Conservation (phyloP, 2,113 vertebrate species). For the Baryphthengus martii region DNA sequence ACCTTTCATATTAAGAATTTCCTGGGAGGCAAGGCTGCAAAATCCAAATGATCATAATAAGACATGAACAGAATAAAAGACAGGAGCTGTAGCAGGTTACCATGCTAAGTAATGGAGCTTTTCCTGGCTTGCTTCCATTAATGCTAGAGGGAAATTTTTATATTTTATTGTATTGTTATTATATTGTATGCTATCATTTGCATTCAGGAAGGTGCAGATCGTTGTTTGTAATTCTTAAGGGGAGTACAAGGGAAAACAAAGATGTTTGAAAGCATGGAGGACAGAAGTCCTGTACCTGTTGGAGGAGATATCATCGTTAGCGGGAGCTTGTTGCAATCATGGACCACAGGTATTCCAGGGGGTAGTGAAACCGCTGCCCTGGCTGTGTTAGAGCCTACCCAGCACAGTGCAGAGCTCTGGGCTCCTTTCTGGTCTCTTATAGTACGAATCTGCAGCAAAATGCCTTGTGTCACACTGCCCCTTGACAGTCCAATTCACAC, state of each 20-base stretch:
- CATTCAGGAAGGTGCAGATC: background rate
- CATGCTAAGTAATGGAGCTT: background rate
- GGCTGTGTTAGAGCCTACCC: too few species aligned
- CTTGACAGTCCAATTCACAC: background rate
- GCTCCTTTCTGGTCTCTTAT: background rate
- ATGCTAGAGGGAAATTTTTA: background rate
- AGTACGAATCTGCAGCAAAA: background rate
- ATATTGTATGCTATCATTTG: background rate
- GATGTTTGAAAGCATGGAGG: background rate
- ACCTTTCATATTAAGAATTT: background rate
- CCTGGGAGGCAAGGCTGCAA: background rate
- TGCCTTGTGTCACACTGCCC: background rate
- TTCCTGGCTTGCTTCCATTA: background rate
- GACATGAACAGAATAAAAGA: background rate
- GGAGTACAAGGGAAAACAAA: background rate
- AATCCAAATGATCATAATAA: background rate
- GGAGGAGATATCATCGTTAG: rapidly evolving
- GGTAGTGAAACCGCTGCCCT: background rate
- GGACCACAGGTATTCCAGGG: background rate
- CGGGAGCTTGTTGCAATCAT: background rate
- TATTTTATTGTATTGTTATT: background rate
- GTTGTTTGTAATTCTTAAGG: background rate
- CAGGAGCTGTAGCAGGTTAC: background rate
- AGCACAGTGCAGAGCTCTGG: background rate
- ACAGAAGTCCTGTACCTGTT: background rate